Conservation (phyloP, 1,140 invertebrate species). For the Drosophila orosa region DNA sequence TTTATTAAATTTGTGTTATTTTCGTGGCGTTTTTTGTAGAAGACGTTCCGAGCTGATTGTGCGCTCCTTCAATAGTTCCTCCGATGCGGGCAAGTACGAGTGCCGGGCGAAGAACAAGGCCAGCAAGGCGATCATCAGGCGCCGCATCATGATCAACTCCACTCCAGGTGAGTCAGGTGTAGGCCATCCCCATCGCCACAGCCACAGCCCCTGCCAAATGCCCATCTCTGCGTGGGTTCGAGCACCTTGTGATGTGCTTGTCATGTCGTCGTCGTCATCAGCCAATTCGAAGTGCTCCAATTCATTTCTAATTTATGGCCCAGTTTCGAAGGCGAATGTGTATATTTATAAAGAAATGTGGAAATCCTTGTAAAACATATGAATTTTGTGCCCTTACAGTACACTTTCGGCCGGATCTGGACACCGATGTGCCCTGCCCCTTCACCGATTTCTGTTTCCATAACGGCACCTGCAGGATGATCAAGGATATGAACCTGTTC, state of each 20-base stretch:
- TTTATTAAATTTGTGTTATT: background rate
- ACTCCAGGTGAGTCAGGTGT: slow-evolving; percentile 69
- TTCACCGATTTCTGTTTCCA: slow-evolving; percentile 89
- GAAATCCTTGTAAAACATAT: slow-evolving; percentile 33
- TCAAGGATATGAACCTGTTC: slow-evolving; percentile 90
- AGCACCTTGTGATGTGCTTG: slow-evolving; percentile 8
- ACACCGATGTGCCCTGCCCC: slow-evolving; percentile 66
- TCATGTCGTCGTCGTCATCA: slow-evolving; percentile 10
- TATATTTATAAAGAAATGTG: slow-evolving; percentile 16
- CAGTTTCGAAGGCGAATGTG: slow-evolving; percentile 45
- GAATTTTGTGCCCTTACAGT: slow-evolving; percentile 47
- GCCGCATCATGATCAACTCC: slow-evolving; percentile 77
- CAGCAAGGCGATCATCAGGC: slow-evolving; percentile 69
- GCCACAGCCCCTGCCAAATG: background rate
- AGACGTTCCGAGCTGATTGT: slow-evolving; percentile 91
- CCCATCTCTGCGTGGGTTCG: slow-evolving; percentile 2
- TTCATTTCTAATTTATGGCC: slow-evolving; percentile 76
- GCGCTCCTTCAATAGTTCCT: slow-evolving; percentile 87
- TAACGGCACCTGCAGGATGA: slow-evolving; percentile 92
- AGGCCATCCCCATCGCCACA: background rate
- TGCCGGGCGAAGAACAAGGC: slow-evolving; percentile 87
- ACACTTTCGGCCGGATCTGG: slow-evolving; percentile 34
- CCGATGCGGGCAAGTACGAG: slow-evolving; percentile 90
- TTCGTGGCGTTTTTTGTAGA: slow-evolving; percentile 84
- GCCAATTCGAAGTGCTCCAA: slow-evolving; percentile 61